These are phyloP conservation scores for Vulpes lagopus DNA, from an alignment of 2,113 vertebrate genomes.

Conservation along the genomic window DNA sequence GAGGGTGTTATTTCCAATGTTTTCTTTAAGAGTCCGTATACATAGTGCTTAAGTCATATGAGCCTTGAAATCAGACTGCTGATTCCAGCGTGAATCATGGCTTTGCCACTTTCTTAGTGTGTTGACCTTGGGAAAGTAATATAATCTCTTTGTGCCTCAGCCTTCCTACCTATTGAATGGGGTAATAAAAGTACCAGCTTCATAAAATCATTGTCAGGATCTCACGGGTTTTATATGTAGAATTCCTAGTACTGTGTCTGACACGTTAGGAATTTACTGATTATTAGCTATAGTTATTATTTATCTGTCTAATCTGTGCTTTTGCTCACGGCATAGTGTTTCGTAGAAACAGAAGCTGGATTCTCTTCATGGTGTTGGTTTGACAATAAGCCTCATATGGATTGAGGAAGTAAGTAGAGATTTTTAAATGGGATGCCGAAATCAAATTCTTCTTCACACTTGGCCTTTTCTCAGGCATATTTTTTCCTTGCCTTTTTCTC, in stretches of 20 bases:
- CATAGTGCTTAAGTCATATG: background rate
- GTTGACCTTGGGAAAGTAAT: background rate
- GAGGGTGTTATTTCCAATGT: background rate
- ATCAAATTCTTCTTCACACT: conserved; percentile 39
- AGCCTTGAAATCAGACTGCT: background rate
- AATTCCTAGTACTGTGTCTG: background rate
- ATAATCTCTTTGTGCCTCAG: background rate
- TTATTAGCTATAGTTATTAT: background rate
- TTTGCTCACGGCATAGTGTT: background rate
- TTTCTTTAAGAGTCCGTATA: background rate
- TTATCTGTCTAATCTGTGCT: background rate
- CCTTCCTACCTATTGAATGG: background rate
- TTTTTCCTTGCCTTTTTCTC: conserved; percentile 28
- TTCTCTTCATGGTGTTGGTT: background rate
- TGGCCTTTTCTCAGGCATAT: conserved; percentile 1
- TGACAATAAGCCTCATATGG: background rate
- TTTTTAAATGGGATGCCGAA: background rate
- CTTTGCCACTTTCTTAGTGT: background rate
- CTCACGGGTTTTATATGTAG: background rate
- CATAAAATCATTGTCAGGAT: background rate
- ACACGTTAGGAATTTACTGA: background rate
- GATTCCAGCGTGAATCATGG: background rate
- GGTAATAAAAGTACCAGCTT: background rate
- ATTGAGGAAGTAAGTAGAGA: background rate
- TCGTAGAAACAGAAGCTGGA: background rate